Evolutionary conservation across 2,888 invertebrate genomes (phyloP).

Genomic region (Andricus curvator): DNA sequence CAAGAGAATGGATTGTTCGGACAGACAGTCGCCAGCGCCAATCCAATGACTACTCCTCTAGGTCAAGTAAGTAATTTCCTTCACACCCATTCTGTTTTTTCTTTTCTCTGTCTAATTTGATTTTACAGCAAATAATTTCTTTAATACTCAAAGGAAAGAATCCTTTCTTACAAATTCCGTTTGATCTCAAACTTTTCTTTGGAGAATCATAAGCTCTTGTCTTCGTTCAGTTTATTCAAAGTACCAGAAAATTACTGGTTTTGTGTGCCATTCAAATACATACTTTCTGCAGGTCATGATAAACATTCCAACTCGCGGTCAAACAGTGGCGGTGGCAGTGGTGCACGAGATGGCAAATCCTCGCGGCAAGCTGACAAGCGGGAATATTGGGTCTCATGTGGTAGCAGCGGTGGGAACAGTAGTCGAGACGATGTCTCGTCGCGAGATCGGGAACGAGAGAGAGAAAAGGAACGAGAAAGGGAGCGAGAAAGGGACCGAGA

Average conservation of each 20-base stretch:
- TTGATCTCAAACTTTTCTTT: too few species aligned
- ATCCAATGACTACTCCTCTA: conserved; percentile 77
- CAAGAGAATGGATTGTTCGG: conserved; percentile 94
- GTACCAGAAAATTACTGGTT: too few species aligned
- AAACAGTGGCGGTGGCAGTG: conserved; percentile 79
- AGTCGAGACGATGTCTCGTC: conserved; percentile 74
- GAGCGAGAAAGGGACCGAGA: conserved; percentile 68
- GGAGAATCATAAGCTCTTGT: too few species aligned
- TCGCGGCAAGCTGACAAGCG: conserved; percentile 77
- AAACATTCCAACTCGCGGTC: conserved; percentile 87
- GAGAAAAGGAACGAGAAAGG: conserved; percentile 75
- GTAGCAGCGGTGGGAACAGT: conserved; percentile 68
- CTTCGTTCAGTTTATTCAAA: conserved; percentile 17
- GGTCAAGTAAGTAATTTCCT: conserved; percentile 73
- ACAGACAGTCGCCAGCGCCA: conserved; percentile 76
- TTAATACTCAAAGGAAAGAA: too few species aligned
- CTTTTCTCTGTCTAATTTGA: neutral
- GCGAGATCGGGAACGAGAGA: conserved; percentile 70
- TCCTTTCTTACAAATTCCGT: too few species aligned
- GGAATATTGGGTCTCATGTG: conserved; percentile 76
- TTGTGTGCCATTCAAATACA: too few species aligned
- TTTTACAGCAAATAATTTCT: too few species aligned
- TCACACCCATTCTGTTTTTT: conserved; percentile 9
- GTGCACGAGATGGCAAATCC: conserved; percentile 75
- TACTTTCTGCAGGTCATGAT: conserved; percentile 80